A percentile compares a stretch with the other conserved stretches of the same genome.
Conservation (phyloP, 2,888 invertebrate genomes). For the Hetaerina titia region DNA sequence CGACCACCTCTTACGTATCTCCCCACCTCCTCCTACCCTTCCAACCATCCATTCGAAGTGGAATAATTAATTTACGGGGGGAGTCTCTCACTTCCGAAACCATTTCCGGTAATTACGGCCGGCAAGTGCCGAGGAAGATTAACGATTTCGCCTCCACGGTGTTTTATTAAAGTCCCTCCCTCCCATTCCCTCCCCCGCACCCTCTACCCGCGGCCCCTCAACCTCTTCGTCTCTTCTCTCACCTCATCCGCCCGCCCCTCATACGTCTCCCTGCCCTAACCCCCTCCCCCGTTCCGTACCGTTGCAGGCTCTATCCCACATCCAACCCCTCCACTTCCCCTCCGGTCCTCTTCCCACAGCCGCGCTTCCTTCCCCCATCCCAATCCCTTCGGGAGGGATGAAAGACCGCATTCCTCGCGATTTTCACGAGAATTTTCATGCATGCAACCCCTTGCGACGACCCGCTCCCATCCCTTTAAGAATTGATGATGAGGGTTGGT, state of each 20-base stretch:
- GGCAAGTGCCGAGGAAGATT: slow-evolving; percentile 62
- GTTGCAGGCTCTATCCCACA: neutral
- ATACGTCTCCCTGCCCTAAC: neutral
- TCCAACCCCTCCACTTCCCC: neutral
- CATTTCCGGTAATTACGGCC: slow-evolving; percentile 67
- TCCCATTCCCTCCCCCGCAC: neutral
- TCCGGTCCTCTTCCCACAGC: neutral
- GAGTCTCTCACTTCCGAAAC: slow-evolving; percentile 57
- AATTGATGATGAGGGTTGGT: slow-evolving; percentile 64
- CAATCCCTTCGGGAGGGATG: slow-evolving; percentile 9
- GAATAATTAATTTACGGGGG: slow-evolving; percentile 64
- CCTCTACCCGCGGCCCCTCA: neutral
- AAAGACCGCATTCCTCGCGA: slow-evolving; percentile 60
- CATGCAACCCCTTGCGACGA: neutral
- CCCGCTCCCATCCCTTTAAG: slow-evolving; percentile 34
- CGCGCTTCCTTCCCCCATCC: neutral
- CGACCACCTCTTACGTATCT: neutral
- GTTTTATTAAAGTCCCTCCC: slow-evolving; percentile 55
- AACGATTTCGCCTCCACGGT: slow-evolving; percentile 58
- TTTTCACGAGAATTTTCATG: slow-evolving; percentile 58
- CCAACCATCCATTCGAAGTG: neutral
- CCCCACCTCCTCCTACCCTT: neutral
- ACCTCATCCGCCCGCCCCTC: neutral
- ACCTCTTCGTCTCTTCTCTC: neutral
- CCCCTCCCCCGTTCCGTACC: neutral